These are phyloP conservation scores for Congeria kusceri DNA, from an alignment of 2,888 invertebrate species.

Conservation along the genomic window DNA sequence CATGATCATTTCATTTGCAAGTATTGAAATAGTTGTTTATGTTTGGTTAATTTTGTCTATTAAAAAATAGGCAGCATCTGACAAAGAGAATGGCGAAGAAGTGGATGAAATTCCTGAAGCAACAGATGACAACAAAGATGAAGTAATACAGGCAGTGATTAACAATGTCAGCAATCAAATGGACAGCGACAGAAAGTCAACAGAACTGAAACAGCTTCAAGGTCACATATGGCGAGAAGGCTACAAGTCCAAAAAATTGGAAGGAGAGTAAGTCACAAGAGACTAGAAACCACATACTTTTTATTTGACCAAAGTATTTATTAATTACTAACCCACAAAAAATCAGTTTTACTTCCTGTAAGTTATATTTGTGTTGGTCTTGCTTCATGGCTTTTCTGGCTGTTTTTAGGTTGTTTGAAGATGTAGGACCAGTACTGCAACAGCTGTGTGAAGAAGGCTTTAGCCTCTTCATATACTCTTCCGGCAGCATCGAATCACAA, in stretches of 20 bases:
- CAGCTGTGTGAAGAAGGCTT: slow-evolving; percentile 90
- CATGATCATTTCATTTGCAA: too few relatives aligned
- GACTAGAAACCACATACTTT: too few relatives aligned
- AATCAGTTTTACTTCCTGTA: too few relatives aligned
- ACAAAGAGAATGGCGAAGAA: slow-evolving; percentile 87
- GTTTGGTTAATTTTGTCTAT: too few relatives aligned
- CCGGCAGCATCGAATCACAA: slow-evolving; percentile 96
- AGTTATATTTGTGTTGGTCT: too few relatives aligned
- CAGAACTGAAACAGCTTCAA: slow-evolving; percentile 94
- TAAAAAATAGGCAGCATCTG: slow-evolving; percentile 67
- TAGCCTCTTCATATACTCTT: slow-evolving; percentile 94
- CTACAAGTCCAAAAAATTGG: slow-evolving; percentile 91
- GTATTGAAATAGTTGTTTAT: too few relatives aligned
- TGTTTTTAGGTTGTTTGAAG: slow-evolving; percentile 92
- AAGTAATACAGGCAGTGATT: slow-evolving; percentile 88
- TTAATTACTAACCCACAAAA: too few relatives aligned
- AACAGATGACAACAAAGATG: slow-evolving; percentile 76
- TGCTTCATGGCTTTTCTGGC: neutral
- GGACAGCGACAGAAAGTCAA: slow-evolving; percentile 92
- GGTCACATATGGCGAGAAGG: slow-evolving; percentile 95
- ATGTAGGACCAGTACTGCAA: slow-evolving; percentile 92
- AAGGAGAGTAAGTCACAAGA: slow-evolving; percentile 93
- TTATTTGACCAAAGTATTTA: too few relatives aligned
- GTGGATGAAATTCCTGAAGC: slow-evolving; percentile 81
- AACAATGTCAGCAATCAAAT: slow-evolving; percentile 93